Evolutionary conservation across 2,113 vertebrate genomes (phyloP), one percentile per base, ranked within the genome.

Genomic region (Cranoglanis bouderius): DNA sequence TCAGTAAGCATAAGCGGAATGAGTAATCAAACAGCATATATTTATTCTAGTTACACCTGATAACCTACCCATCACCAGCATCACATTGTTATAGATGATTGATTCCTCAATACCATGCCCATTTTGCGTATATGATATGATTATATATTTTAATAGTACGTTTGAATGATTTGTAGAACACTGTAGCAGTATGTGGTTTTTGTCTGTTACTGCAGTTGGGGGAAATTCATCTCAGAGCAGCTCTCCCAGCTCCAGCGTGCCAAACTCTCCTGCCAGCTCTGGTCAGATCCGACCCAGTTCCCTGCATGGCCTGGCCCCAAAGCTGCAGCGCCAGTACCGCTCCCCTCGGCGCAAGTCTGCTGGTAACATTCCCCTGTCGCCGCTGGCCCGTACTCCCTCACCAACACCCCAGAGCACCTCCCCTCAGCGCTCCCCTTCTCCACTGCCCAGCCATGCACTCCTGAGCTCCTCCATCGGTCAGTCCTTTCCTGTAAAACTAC

Each of bases 211-310:
- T 81, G 81, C 93, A 99, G 97, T 98, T 85, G 97, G 96, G 53
- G 98, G 97, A 14, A 98, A 96, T 93, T 99, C 98, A 10, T 99
- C 98, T 6, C 98, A 99, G 95, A 99, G 98, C 97, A 99, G 98
- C 94, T 99, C 98, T 65, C 98, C 98, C 75, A 97, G 97, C 93
- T 99, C 98, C 94, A 98, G 98, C 0, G 97, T 98, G 75, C 98
- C 98, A 32, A 98, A 98, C 94, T 99, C 98, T 84, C 98, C 98
- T 2, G 98, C 98, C 67, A 96, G 97, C 92, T 98, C 98, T 0
- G 98, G 97, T 12, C 98, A 99, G 91, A 98, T 98, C 93, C 94
- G 98, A n/a, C 98, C 98, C 90, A 99, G 98, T 92, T 99, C 98
- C 32, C 96, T 99, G 51, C 97, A 98, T 0, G 98, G 98, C 77